Conservation (phyloP, 2,888 invertebrate genomes). For the Calephelis perditalis region DNA sequence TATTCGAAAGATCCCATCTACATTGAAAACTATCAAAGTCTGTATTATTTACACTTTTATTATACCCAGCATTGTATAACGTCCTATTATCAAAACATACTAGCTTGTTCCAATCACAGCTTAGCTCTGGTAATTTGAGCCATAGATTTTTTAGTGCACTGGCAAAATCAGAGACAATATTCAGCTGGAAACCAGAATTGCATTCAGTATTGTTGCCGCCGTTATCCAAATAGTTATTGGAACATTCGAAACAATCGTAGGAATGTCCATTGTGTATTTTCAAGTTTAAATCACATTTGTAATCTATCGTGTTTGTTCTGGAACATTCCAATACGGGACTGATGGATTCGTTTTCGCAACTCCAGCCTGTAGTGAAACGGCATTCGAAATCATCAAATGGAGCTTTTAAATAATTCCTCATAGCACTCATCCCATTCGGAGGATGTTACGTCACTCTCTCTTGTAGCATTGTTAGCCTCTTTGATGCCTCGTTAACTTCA, state of each 20-base stretch:
- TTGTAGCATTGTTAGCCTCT: constrained; percentile 5
- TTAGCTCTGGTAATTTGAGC: constrained; percentile 53
- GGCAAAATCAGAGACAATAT: constrained; percentile 58
- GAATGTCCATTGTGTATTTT: background rate
- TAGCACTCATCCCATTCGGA: constrained; percentile 1
- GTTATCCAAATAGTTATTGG: background rate
- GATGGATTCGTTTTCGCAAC: background rate
- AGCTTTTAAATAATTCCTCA: constrained; percentile 5
- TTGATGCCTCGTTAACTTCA: background rate
- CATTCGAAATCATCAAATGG: background rate
- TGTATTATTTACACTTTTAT: constrained; percentile 38
- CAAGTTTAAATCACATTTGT: constrained; percentile 8
- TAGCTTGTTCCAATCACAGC: constrained; percentile 54
- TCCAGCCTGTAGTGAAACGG: background rate
- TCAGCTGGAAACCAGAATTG: constrained; percentile 61
- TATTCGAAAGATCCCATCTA: constrained; percentile 53
- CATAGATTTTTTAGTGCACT: constrained; percentile 62
- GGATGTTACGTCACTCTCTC: constrained; percentile 4
- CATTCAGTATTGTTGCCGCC: constrained; percentile 61
- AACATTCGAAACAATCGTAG: background rate
- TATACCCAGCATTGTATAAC: constrained; percentile 50
- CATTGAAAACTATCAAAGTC: constrained; percentile 54
- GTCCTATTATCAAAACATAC: constrained; percentile 54
- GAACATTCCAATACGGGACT: background rate
- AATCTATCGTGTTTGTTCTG: background rate